Conservation (phyloP, 2,888 invertebrate species). For the Uropetala carovei region DNA sequence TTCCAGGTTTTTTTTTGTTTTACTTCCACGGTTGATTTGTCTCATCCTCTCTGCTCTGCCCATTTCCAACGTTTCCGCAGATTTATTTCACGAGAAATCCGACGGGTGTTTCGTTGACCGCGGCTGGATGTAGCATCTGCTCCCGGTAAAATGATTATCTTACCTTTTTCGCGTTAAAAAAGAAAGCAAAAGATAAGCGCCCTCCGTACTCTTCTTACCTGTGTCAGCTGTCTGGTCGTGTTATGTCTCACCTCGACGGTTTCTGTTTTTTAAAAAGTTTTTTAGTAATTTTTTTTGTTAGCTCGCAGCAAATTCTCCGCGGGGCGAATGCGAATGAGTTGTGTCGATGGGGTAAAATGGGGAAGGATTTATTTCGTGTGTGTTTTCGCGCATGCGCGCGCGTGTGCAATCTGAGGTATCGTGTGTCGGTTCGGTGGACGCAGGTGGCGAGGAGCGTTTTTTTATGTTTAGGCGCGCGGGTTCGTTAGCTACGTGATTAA, state of each 20-base stretch:
- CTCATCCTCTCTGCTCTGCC: neutral
- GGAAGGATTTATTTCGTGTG: neutral
- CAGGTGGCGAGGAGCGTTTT: neutral
- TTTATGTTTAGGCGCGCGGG: neutral
- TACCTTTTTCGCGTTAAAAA: neutral
- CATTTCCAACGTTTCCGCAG: neutral
- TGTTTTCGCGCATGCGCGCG: neutral
- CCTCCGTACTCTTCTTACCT: neutral
- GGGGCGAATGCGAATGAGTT: slow-evolving; percentile 25
- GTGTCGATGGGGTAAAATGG: neutral
- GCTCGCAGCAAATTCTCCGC: neutral
- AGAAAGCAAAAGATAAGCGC: neutral
- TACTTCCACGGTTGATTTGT: neutral
- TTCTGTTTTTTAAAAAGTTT: neutral
- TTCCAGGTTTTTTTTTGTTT: neutral
- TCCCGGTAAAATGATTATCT: neutral
- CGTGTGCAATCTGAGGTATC: neutral
- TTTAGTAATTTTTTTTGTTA: neutral
- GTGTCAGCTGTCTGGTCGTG: slow-evolving; percentile 55
- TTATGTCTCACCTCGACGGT: slow-evolving; percentile 22
- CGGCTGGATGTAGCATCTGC: neutral
- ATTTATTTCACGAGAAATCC: neutral
- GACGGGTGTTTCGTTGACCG: neutral
- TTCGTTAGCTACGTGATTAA: neutral
- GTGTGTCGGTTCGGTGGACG: neutral